Percentiles rank a stretch among this genome's conserved stretches.
Evolutionary conservation across 2,113 vertebrate genomes (phyloP).

Genomic region (Etheostoma spectabile): DNA sequence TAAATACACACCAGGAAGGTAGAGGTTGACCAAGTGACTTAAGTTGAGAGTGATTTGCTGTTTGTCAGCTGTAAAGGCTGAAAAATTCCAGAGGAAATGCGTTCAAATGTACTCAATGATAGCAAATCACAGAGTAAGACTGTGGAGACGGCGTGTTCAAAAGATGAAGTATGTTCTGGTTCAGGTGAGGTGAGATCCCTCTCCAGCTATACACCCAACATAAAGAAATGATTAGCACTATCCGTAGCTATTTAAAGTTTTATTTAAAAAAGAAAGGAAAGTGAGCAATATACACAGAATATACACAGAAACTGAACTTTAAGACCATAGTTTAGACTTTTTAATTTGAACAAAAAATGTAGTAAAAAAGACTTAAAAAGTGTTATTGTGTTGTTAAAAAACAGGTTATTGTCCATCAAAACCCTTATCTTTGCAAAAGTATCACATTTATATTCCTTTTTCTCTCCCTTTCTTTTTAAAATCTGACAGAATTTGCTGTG

Average conservation of each 20-base stretch:
- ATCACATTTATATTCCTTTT: neutral
- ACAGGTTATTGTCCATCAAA: neutral
- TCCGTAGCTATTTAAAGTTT: neutral
- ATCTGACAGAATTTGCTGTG: neutral
- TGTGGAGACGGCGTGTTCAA: neutral
- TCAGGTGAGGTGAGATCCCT: neutral
- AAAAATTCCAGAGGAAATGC: neutral
- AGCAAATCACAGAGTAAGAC: neutral
- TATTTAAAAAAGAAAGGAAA: neutral
- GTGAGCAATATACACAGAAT: too few relatives aligned
- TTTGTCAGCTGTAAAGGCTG: too few relatives aligned
- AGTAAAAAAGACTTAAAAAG: too few relatives aligned
- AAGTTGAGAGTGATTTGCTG: too few relatives aligned
- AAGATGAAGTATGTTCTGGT: neutral
- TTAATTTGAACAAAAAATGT: too few relatives aligned
- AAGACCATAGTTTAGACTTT: too few relatives aligned
- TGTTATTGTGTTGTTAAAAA: neutral
- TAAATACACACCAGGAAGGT: conserved; percentile 22
- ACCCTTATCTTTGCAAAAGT: neutral
- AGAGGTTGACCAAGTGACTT: conserved; percentile 2
- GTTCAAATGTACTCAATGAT: neutral
- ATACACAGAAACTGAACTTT: too few relatives aligned
- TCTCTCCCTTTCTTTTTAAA: too few relatives aligned
- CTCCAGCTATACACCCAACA: neutral
- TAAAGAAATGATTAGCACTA: neutral